phyloP scores from a whole-genome alignment of 2,888 invertebrate genomes.

The Thymelicus sylvestris region DNA sequence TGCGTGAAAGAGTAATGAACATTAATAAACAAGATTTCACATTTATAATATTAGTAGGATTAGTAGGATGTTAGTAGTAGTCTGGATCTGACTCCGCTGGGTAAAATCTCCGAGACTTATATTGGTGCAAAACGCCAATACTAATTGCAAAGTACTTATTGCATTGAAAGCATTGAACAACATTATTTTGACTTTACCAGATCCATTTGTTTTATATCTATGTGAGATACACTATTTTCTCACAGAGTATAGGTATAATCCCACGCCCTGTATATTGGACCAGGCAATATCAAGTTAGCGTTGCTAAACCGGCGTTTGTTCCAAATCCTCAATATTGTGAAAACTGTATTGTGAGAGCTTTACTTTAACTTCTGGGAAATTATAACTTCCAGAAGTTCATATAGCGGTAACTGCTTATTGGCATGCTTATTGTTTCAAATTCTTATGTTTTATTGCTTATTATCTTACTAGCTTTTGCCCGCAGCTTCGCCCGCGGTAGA shows the following conservation, averaged over 20 bases:
- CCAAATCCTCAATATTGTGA: conserved; percentile 56
- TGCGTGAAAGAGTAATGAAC: too few relatives aligned
- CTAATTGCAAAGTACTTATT: too few relatives aligned
- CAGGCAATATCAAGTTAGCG: conserved; percentile 70
- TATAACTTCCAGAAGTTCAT: background rate
- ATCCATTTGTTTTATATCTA: conserved; percentile 42
- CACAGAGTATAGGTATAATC: conserved; percentile 62
- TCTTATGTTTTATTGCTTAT: too few relatives aligned
- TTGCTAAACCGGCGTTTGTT: conserved; percentile 59
- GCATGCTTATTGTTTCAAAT: too few relatives aligned
- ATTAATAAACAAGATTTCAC: too few relatives aligned
- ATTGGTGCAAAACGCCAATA: too few relatives aligned
- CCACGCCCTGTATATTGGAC: conserved; percentile 62
- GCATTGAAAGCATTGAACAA: background rate
- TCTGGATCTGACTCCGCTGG: too few relatives aligned
- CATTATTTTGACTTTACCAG: background rate
- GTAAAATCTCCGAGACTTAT: too few relatives aligned
- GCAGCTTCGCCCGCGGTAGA: too few relatives aligned
- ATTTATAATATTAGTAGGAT: too few relatives aligned
- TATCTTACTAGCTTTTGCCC: too few relatives aligned
- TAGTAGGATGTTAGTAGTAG: too few relatives aligned
- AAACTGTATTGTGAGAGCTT: conserved; percentile 35
- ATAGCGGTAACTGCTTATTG: background rate
- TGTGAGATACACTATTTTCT: conserved; percentile 54
- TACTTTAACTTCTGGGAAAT: background rate